A percentile compares a stretch with the other conserved stretches of the same genome.
Conservation (phyloP, 1,140 invertebrate genomes). For the Apis laboriosa region DNA sequence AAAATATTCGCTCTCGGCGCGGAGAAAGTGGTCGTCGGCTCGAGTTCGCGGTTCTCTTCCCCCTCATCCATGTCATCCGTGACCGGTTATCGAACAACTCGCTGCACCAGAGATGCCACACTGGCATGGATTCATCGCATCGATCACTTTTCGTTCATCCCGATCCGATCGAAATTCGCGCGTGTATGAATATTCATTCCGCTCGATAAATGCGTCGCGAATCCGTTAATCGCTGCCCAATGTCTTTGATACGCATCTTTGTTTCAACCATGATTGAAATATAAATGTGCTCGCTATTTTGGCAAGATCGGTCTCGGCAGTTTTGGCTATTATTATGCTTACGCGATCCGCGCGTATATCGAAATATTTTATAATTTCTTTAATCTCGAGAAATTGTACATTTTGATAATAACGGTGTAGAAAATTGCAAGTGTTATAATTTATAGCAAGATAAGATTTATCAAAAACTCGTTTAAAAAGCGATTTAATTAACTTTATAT, state of each 20-base stretch:
- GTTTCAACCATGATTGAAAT: neutral
- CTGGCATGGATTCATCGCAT: slow-evolving; percentile 27
- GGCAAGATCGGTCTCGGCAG: neutral
- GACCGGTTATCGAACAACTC: slow-evolving; percentile 50
- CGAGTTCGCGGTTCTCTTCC: slow-evolving; percentile 3
- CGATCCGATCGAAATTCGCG: slow-evolving; percentile 33
- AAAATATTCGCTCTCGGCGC: slow-evolving; percentile 62
- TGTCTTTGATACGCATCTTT: slow-evolving; percentile 31
- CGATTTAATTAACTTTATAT: too few relatives aligned
- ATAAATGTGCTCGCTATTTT: neutral
- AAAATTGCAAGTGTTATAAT: neutral
- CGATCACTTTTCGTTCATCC: neutral
- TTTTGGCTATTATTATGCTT: neutral
- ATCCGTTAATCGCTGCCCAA: slow-evolving; percentile 40
- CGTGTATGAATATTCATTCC: slow-evolving; percentile 50
- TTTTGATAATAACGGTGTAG: neutral
- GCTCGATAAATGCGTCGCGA: slow-evolving; percentile 50
- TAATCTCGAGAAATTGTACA: neutral
- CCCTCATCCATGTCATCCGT: slow-evolving; percentile 39
- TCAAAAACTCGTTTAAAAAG: neutral
- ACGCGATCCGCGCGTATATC: neutral
- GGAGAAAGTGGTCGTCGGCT: slow-evolving; percentile 62
- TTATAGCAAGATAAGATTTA: neutral
- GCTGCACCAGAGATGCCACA: neutral
- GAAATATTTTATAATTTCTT: neutral